Evolutionary conservation across 2,888 invertebrate genomes (phyloP), one percentile per base, ranked within the genome.

Genomic region (Chloroclystis v-ata): DNA sequence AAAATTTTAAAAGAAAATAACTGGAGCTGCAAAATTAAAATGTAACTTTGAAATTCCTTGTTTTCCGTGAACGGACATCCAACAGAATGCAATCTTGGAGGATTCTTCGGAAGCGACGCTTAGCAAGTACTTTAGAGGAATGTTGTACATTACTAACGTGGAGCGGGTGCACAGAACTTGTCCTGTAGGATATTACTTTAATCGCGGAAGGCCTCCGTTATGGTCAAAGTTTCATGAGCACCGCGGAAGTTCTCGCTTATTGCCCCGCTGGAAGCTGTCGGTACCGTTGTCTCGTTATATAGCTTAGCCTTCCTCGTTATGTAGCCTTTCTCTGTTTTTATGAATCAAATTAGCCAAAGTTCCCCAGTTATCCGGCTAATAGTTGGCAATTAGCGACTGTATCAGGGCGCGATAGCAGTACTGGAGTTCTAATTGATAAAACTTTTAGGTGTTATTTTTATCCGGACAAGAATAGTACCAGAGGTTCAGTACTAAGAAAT

Each of bases 131-230:
- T 69, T 69, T 63, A 63, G 59, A 61, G 67, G 59, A 50, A 69
- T 65, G 65, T 63, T 65, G 65, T 60, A 64, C 67, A 74, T 74
- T 71, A 70, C 63, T 49, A 54, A 52, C 50, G 52, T 46, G 57
- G 64, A 42, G 55, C 57, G 54, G 63, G 59, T 67, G 69, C 65
- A 69, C 51, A 62, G 60, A 77, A 70, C 67, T 75, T 66, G 66
- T 65, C 67, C 61, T 58, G 60, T 61, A 57, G 65, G 72, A 69
- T 75, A 79, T 79, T 76, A 79, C 77, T 79, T 76, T 79, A 80
- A 78, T 76, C 77, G 76, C 60, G 52, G 60, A 69, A 75, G 71
- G 73, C 74, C 74, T 64, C 65, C 63, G 73, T 78, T 75, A 80
- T 74, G 71, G 75, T 61, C 70, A 59, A 79, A 78, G 72, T 80